Conservation (phyloP, 2,888 invertebrate genomes). For the Deilephila elpenor region DNA sequence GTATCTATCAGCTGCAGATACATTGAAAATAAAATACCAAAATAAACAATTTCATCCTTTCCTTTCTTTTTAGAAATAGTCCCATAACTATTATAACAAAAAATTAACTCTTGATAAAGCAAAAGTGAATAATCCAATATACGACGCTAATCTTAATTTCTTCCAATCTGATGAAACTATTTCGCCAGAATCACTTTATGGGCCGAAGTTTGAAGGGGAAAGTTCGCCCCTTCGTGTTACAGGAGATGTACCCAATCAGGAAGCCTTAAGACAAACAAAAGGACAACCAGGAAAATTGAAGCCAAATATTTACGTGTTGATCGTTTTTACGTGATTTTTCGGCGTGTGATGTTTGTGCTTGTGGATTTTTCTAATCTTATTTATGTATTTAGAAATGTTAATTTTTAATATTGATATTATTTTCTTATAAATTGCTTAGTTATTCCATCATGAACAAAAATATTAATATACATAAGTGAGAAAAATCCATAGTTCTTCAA, state of each 20-base stretch:
- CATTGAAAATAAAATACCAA: too few relatives aligned
- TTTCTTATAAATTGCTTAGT: too few relatives aligned
- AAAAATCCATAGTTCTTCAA: too few relatives aligned
- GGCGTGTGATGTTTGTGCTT: neutral
- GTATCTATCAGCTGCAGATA: too few relatives aligned
- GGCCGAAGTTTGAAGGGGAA: conserved; percentile 2
- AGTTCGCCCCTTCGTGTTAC: conserved; percentile 21
- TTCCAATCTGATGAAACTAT: conserved; percentile 18
- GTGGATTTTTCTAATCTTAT: neutral
- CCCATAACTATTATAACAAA: too few relatives aligned
- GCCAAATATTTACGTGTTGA: conserved; percentile 12
- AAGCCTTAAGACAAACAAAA: neutral
- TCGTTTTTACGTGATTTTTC: conserved; percentile 6
- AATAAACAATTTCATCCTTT: too few relatives aligned
- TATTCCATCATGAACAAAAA: too few relatives aligned
- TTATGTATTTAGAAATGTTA: neutral
- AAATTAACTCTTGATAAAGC: neutral
- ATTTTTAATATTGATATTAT: neutral
- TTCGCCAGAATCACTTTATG: neutral
- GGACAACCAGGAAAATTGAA: neutral
- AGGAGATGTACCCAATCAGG: conserved; percentile 20
- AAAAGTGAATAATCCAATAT: neutral
- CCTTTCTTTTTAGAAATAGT: too few relatives aligned
- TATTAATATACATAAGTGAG: too few relatives aligned
- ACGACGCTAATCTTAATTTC: neutral